Evolutionary conservation across 2,113 vertebrate species (phyloP).

Genomic region (Bos taurus): ARS-UCD2.0 NC_037342.1:9889501-9890000

Average conservation of each 20-base stretch:
- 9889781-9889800: background rate
- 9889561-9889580: constrained; percentile 58
- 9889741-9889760: background rate
- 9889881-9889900: background rate
- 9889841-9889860: background rate
- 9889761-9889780: constrained; percentile 12
- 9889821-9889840: constrained; percentile 22
- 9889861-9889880: constrained; percentile 27
- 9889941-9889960: background rate
- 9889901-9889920: background rate
- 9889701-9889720: constrained; percentile 53
- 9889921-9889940: background rate
- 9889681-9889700: constrained; percentile 57
- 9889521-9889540: constrained; percentile 45
- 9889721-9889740: constrained; percentile 31
- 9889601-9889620: constrained; percentile 60
- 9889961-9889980: background rate
- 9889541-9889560: constrained; percentile 47
- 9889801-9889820: background rate
- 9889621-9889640: constrained; percentile 65
- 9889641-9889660: constrained; percentile 60
- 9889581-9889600: constrained; percentile 56
- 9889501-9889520: constrained; percentile 26
- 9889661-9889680: constrained; percentile 63
- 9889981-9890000: background rate